These are phyloP conservation scores for Hesperophylax magnus DNA, from an alignment of 1,140 invertebrate genomes.

Conservation along the genomic window DNA sequence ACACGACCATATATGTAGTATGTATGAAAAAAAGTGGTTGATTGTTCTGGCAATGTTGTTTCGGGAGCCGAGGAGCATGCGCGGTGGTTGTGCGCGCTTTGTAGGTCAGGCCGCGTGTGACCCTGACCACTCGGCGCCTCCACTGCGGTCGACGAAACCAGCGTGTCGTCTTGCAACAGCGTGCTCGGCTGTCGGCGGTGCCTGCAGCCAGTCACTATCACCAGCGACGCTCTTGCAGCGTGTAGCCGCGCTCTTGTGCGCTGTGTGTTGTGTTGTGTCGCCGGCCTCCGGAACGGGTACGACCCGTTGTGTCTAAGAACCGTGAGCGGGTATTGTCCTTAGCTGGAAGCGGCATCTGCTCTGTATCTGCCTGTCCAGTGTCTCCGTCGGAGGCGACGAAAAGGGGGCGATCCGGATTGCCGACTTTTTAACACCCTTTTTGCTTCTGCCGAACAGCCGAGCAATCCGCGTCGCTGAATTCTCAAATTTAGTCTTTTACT, in stretches of 20 bases:
- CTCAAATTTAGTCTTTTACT: too few relatives aligned
- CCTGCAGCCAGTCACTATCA: too few relatives aligned
- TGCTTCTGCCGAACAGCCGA: too few relatives aligned
- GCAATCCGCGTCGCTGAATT: too few relatives aligned
- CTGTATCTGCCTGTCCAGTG: neutral
- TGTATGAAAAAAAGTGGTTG: too few relatives aligned
- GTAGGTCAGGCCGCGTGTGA: neutral
- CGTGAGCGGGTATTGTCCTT: constrained; percentile 11
- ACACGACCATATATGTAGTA: too few relatives aligned
- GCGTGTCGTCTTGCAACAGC: too few relatives aligned
- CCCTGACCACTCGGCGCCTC: constrained; percentile 1
- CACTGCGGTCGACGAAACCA: neutral
- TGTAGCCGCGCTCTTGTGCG: neutral
- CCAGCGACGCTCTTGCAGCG: neutral
- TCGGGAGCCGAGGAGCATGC: neutral
- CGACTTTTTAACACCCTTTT: too few relatives aligned
- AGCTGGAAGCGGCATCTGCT: neutral
- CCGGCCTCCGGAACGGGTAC: too few relatives aligned
- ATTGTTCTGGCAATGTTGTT: neutral
- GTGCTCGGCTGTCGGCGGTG: neutral
- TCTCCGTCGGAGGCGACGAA: neutral
- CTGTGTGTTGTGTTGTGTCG: neutral
- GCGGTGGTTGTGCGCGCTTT: neutral
- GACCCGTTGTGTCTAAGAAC: constrained; percentile 8
- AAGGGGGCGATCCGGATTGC: constrained; percentile 3